phyloP scores from a whole-genome alignment of 2,113 vertebrate species.

The Ctenomys sociabilis region DNA sequence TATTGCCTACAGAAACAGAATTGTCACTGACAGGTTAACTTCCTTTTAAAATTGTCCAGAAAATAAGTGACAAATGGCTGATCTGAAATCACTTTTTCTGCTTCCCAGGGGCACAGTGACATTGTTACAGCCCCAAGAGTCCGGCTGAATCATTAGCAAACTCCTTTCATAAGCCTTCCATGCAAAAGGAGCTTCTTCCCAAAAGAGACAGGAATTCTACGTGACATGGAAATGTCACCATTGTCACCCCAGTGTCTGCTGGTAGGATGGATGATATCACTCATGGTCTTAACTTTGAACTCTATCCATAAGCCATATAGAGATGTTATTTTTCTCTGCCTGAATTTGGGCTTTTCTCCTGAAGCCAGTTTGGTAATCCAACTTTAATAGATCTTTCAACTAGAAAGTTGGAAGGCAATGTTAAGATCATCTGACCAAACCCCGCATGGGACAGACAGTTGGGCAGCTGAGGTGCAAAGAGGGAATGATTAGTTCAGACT shows the following conservation, averaged over 20 bases:
- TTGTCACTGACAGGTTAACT: background rate
- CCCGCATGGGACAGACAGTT: background rate
- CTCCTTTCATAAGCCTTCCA: background rate
- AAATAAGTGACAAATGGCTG: background rate
- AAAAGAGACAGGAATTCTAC: background rate
- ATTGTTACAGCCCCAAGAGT: background rate
- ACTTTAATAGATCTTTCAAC: background rate
- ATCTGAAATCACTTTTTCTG: constrained; percentile 3
- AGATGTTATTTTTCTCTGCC: background rate
- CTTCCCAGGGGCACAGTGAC: background rate
- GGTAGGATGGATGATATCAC: background rate
- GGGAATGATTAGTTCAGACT: background rate
- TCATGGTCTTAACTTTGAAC: background rate
- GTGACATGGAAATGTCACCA: background rate
- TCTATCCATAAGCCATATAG: background rate
- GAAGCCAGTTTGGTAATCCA: background rate
- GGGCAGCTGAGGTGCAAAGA: background rate
- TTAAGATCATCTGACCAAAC: background rate
- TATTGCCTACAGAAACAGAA: background rate
- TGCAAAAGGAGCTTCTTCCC: background rate
- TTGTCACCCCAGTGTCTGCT: background rate
- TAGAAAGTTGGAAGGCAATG: background rate
- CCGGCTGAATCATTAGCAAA: background rate
- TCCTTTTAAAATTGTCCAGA: background rate
- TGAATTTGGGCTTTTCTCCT: constrained; percentile 3